phyloP scores from a whole-genome alignment of 2,888 invertebrate genomes.

The Villa cingulata region DNA sequence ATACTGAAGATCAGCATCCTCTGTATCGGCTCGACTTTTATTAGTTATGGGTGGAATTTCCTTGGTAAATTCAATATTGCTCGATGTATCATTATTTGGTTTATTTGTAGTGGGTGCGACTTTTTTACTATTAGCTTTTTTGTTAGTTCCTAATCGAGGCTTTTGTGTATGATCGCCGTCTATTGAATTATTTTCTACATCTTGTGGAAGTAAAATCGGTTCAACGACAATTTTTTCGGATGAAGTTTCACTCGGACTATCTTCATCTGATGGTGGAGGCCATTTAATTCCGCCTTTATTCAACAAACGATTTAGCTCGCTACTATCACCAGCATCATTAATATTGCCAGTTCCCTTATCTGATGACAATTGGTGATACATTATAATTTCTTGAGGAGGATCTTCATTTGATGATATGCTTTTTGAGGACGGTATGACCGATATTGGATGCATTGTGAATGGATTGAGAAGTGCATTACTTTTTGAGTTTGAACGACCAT shows the following conservation, averaged over 20 bases:
- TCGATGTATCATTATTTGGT: constrained; percentile 19
- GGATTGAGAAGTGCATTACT: background rate
- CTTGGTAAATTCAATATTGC: constrained; percentile 15
- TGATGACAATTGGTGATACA: background rate
- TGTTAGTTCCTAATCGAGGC: background rate
- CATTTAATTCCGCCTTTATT: constrained; percentile 7
- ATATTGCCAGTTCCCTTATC: constrained; percentile 12
- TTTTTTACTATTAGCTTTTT: background rate
- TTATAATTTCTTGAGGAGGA: background rate
- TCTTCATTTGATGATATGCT: background rate
- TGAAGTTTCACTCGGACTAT: constrained; percentile 17
- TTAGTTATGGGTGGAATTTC: constrained; percentile 25
- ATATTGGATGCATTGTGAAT: constrained; percentile 3
- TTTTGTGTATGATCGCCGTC: constrained; percentile 17
- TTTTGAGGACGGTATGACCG: background rate
- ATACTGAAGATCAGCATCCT: constrained; percentile 27
- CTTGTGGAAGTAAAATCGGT: constrained; percentile 24
- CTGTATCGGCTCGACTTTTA: constrained; percentile 20
- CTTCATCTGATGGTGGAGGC: constrained; percentile 1
- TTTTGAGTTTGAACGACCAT: background rate
- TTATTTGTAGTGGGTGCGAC: constrained; percentile 6
- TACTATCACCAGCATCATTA: background rate
- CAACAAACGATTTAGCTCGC: background rate
- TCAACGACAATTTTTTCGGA: constrained; percentile 26
- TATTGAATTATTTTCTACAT: constrained; percentile 34